A percentile compares a stretch with the other conserved stretches of the same genome.
Evolutionary conservation across 2,888 invertebrate genomes (phyloP).

Genomic region (Drosophila tripunctata): DNA sequence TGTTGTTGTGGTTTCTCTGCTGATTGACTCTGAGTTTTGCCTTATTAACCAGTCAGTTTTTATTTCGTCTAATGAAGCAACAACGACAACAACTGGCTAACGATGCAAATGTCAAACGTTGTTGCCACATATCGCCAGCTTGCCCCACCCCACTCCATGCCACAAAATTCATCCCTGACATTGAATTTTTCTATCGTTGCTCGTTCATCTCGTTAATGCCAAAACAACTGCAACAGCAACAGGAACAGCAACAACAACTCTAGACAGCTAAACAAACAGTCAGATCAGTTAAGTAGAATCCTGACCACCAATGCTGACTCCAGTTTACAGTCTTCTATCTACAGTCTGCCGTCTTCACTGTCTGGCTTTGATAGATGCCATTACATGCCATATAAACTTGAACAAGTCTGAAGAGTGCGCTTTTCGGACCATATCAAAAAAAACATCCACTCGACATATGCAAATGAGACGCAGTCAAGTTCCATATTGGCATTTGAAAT

Average conservation of each 20-base stretch:
- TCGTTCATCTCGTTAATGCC: slow-evolving; percentile 56
- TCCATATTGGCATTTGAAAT: slow-evolving; percentile 41
- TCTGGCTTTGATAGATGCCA: slow-evolving; percentile 31
- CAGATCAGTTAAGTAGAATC: slow-evolving; percentile 18
- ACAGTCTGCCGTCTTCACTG: not conserved
- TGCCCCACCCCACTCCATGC: slow-evolving; percentile 6
- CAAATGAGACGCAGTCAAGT: slow-evolving; percentile 39
- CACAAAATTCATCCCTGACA: slow-evolving; percentile 34
- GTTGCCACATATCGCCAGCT: slow-evolving; percentile 10
- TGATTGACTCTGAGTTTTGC: slow-evolving; percentile 70
- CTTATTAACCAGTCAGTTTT: slow-evolving; percentile 62
- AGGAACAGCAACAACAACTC: slow-evolving; percentile 4
- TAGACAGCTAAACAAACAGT: slow-evolving; percentile 6
- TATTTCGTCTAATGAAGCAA: slow-evolving; percentile 68
- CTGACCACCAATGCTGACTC: slow-evolving; percentile 41
- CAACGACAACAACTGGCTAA: slow-evolving; percentile 40
- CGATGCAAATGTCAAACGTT: slow-evolving; percentile 63
- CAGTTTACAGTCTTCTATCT: not conserved
- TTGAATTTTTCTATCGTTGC: slow-evolving; percentile 51
- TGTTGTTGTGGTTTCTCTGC: slow-evolving; percentile 24
- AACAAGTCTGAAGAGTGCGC: not conserved
- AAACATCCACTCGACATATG: slow-evolving; percentile 26
- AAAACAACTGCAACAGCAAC: slow-evolving; percentile 14
- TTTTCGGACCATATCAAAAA: slow-evolving; percentile 7
- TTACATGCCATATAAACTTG: slow-evolving; percentile 34